Evolutionary conservation across 37 sponge, comb jelly and placozoan genomes (phyloP), one percentile per base, ranked within the genome.

Genomic region (Dysidea cf. avara): DNA sequence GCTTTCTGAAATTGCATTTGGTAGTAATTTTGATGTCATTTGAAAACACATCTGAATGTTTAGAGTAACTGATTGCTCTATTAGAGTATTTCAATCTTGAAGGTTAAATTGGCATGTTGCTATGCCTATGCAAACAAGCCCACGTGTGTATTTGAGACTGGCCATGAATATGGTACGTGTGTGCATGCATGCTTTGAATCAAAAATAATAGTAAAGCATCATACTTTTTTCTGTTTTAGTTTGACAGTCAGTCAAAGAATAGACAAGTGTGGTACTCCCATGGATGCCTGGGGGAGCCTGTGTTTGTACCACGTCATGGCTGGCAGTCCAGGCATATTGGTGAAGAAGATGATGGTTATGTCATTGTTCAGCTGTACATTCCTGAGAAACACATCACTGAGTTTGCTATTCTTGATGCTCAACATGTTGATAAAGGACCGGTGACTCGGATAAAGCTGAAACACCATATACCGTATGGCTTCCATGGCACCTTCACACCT

Each of bases 401-500:
- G 66, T 94, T 94, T 82, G 76, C 80, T 12, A 74, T 94, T 33
- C 74, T 94, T 46, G 90, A 94, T 76, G 95, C 95, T 0, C 71
- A 68, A 59, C 61, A 66, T 0, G 76, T 94, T 22, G 78, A 85
- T 25, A 36, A 34, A 16, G 95, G 90, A 20, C 95, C 95, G 20
- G n/a, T 89, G 7, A 86, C 90, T 21, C 61, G 81, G 31, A 83
- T 94, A 55, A 84, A 81, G 49, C 83, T 93, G 9, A 80, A 78
- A 57, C 91, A 90, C 72, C 87, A 89, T 60, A 79, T 94, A 0
- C 92, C 92, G 24, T 89, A 86, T 64, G 87, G 91, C 7, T 94
- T 94, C 59, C 95, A 94, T 76, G 95, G 95, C 22, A 94, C 85
- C 12, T 94, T 94, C 56, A 86, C 95, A 6, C 90, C 95, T 7